Base-by-base conservation (phyloP, 2,113 vertebrate genomes). In the Eonycteris spelaea region DNA sequence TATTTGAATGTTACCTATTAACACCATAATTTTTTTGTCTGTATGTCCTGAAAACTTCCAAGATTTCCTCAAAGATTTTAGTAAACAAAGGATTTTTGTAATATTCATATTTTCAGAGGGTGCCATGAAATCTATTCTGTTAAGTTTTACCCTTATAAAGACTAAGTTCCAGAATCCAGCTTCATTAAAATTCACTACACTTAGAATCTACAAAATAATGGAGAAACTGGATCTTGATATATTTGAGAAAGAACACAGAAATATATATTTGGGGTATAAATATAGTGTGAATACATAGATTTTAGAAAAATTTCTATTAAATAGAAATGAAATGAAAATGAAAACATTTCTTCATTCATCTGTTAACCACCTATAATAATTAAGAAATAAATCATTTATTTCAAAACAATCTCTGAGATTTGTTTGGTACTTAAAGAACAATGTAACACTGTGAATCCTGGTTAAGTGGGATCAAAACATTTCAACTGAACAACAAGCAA, bases 401-500 rank as follows among this genome's bases (percentile, higher is more conserved):
- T 97, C 30, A 96, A 93, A 90, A 71, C n/a, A 33, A 85, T 95
- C 91, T 94, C 97, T 77, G 38, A 95, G 77, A 96, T 86, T 59
- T 90, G 2, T 90, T 93, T 97, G 55, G 90, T 77, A 97, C 89
- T 70, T 90, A 93, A 95, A 86, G 96, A 97, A 97, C 83, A 98
- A 96, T 73, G 12, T 21, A 93, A 97, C 90, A 93, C 48, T 96
- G 28, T 18, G 94, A 96, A 95, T 97, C 71, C 80, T 59, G 83
- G 61, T 65, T 97, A 90, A 98, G 85, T 86, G 65, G 30, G 79
- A 97, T 92, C 11, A 96, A 98, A 98, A 53, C n/a, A 95, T 95
- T 96, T 96, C 73, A 95, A 90, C 91, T 35, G 43, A 90, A 90
- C 43, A 38, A 87, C 48, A 92, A 90, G 65, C 63, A 95, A 90